Evolutionary conservation across 2,113 vertebrate genomes (phyloP), one percentile per base, ranked within the genome.

Genomic region (Nibea albiflora): DNA sequence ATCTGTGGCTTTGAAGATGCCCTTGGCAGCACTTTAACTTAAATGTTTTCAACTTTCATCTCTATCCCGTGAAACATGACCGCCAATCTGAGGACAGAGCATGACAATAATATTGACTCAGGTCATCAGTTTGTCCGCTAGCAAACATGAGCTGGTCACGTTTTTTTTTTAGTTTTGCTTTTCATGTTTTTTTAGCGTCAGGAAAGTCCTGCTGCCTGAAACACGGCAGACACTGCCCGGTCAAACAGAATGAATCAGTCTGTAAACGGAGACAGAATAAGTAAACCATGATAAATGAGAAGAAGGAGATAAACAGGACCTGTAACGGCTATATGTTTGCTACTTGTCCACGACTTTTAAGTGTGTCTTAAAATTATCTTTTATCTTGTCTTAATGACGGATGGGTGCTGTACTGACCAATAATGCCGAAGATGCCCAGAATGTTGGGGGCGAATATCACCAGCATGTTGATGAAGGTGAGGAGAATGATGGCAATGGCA

Each of bases 381-480:
- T n/a, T n/a, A n/a, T n/a, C n/a, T n/a, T 54, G 2, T 49, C 28
- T 26, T 26, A 19, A 20, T 57, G 50, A 58, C 8, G 9, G 56
- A 24, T 24, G 53, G n/a, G 39, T 20, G 35, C 7, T 64, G 5
- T 83, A 94, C 97, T 92, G 73, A 99, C 98, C 98, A 0, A 99
- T 99, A 85, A 99, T 60, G 82, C 98, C 98, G 0, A 99, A 99
- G 94, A 99, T 99, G 85, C 96, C 98, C 0, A 99, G 94, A 89
- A 99, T 99, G 87, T 97, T 98, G 5, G 98, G 98, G 42, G 98
- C 98, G 0, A 99, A 99, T 90, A 99, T 99, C 88, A 99, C 98
- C 57, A 99, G 92, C 72, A 99, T 92, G 91, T 98, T 98, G 94
- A 99, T 99, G 31, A 95, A 76, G 0, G 93, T 96, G 75, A 99